Evolutionary conservation across 2,797 vertebrate species (phyloP).

Genomic region (Bufotes viridis): DNA sequence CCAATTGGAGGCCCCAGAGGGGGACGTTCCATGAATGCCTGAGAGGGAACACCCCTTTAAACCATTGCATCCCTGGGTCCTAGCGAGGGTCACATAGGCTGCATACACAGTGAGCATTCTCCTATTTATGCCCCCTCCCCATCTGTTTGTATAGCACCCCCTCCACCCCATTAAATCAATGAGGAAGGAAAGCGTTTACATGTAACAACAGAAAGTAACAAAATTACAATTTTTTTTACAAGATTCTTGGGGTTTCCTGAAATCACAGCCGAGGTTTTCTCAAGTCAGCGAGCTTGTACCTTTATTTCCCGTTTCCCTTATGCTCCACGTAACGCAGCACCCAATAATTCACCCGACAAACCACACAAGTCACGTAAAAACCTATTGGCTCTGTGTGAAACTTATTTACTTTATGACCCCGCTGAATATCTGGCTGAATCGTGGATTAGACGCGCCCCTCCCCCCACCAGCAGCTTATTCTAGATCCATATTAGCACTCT

Average conservation of each 20-base stretch:
- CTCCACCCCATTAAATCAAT: not conserved
- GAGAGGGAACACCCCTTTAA: not conserved
- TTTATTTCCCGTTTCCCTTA: constrained; percentile 20
- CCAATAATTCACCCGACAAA: constrained; percentile 54
- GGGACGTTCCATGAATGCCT: not conserved
- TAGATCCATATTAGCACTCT: constrained; percentile 46
- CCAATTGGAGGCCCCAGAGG: too few relatives aligned
- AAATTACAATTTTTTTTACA: constrained; percentile 34
- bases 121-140: not conserved
- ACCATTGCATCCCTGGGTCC: not conserved
- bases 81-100: not conserved
- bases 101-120: not conserved
- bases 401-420: constrained; percentile 46
- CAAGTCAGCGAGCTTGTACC: constrained; percentile 32
- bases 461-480: constrained; percentile 1
- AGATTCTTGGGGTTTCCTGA: constrained; percentile 48
- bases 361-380: constrained; percentile 46
- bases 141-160: not conserved
- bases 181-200: constrained; percentile 42
- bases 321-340: constrained; percentile 11
- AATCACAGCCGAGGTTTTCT: constrained; percentile 21
- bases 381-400: constrained; percentile 40
- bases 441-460: not conserved
- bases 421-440: constrained; percentile 29
- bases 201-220: constrained; percentile 16